Percentiles rank a stretch among this genome's conserved stretches.
These are phyloP conservation scores for Venturia canescens DNA, from an alignment of 1,140 invertebrate genomes.

Conservation along the genomic window DNA sequence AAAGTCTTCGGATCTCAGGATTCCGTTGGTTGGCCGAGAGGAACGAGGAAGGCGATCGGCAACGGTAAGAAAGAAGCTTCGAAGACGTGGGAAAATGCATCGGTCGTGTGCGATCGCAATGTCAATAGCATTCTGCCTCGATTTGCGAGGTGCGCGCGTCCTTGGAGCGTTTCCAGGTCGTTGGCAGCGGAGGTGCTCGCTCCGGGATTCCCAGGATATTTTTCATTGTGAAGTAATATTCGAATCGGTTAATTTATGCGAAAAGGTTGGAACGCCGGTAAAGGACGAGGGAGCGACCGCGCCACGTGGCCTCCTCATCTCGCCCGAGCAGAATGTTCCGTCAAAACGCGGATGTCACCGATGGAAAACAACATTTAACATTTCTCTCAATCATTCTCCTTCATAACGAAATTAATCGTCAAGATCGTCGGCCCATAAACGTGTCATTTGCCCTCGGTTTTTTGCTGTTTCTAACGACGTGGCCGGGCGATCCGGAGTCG, in stretches of 20 bases:
- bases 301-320: too few species aligned
- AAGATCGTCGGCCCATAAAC: too few species aligned
- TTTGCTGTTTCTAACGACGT: neutral
- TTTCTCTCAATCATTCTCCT: too few species aligned
- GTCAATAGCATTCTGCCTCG: neutral
- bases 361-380: too few species aligned
- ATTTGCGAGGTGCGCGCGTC: neutral
- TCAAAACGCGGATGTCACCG: too few species aligned
- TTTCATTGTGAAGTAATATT: neutral
- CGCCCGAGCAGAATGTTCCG: too few species aligned
- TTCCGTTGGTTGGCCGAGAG: neutral
- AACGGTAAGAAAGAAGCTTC: neutral
- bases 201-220: neutral
- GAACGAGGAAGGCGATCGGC: too few species aligned
- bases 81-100: neutral
- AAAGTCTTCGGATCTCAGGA: neutral
- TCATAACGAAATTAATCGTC: too few species aligned
- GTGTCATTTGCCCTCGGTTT: neutral
- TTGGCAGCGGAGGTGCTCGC: neutral
- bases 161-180: neutral
- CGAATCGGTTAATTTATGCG: too few species aligned
- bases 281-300: too few species aligned
- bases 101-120: neutral
- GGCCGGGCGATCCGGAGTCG: neutral
- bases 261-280: too few species aligned